Evolutionary conservation across 2,888 invertebrate genomes (phyloP), one percentile per base, ranked within the genome.

Genomic region (Antheraea yamamai): DNA sequence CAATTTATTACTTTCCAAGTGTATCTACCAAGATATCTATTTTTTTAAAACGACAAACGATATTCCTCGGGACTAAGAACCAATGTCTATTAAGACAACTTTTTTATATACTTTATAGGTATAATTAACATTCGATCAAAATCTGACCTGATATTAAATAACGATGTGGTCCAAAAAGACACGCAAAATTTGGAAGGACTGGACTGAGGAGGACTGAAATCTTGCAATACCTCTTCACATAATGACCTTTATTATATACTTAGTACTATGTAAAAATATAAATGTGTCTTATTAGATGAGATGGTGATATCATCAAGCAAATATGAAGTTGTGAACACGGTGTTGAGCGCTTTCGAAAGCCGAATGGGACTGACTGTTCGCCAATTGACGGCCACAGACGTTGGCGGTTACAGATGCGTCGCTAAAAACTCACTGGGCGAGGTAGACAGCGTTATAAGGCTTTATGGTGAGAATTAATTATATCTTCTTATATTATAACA

Each of bases 341-440:
- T 95, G 76, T 96, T 96, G 87, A 97, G 97, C 74, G 95, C 96
- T 79, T 98, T 98, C 89, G 98, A 98, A 92, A 97, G 97, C 64
- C 96, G 96, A 82, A 98, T 98, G 98, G 95, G 96, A 72, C 95
- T 98, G 84, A 97, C 96, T 74, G 97, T 98, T 79, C 95, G 97
- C 72, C 96, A 96, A 82, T 95, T 98, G 80, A 96, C 97, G 79
- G 94, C 96, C 76, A 95, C 96, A 58, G 98, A 98, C 87, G 96
- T 97, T 14, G 98, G 98, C 47, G 97, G 97, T 0, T 98, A 98
- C 92, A 95, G 96, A 74, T 98, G 98, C 88, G 97, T 98, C 77
- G 98, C 98, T 52, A 98, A 98, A 89, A 98, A 98, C 91, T 97
- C 97, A 0, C 95, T 98, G 4, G 98, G 98, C 1, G 98, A 98